phyloP scores from a whole-genome alignment of 1,140 invertebrate species.

The Oncopeltus fasciatus region DNA sequence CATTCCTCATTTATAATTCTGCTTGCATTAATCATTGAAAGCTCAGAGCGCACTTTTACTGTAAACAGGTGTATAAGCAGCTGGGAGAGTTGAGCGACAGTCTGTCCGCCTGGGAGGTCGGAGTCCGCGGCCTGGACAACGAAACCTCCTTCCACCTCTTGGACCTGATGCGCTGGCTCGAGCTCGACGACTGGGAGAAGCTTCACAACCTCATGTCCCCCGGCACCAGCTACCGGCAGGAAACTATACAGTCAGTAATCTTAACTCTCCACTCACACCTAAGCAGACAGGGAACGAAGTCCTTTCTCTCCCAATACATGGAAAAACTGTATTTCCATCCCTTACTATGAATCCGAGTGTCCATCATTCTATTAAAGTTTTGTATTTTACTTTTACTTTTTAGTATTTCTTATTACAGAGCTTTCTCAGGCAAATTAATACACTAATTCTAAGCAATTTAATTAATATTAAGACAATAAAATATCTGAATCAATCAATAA shows the following conservation, averaged over 20 bases:
- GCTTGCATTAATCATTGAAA: too few species aligned
- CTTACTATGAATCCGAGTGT: neutral
- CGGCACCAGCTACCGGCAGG: conserved; percentile 45
- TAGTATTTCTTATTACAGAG: too few species aligned
- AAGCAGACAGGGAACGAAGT: neutral
- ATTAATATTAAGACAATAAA: too few species aligned
- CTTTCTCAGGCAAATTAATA: too few species aligned
- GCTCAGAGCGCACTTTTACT: too few species aligned
- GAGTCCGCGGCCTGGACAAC: conserved; percentile 33
- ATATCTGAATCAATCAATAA: too few species aligned
- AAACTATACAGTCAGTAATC: conserved; percentile 37
- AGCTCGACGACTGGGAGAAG: conserved; percentile 34
- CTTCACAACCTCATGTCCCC: conserved; percentile 40
- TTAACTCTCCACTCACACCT: too few species aligned
- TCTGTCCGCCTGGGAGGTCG: conserved; percentile 31
- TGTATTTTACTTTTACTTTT: too few species aligned
- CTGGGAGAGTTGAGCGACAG: conserved; percentile 31
- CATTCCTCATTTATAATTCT: neutral
- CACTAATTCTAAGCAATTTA: too few species aligned
- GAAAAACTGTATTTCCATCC: neutral
- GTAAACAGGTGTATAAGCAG: conserved; percentile 27
- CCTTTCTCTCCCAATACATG: neutral
- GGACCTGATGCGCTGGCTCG: conserved; percentile 36
- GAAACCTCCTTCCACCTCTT: conserved; percentile 32
- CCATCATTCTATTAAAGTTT: neutral